Percentiles rank a stretch among this genome's conserved stretches.
Evolutionary conservation across 2,113 vertebrate genomes (phyloP).

Genomic region (Zosterops pallidus): DNA sequence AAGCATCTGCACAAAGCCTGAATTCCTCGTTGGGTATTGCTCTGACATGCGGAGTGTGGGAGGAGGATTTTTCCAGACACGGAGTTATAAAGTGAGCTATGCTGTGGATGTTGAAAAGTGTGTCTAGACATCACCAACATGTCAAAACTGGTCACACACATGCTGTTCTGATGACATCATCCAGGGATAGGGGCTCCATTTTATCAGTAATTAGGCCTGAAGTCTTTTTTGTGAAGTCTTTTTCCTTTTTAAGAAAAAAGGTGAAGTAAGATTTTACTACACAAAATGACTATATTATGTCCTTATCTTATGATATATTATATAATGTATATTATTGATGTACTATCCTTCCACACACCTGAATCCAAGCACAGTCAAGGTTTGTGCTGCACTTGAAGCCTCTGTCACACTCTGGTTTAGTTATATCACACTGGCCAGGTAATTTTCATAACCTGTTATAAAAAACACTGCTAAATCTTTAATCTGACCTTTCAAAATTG

Average conservation of each 20-base stretch:
- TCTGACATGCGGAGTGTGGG: conserved; percentile 14
- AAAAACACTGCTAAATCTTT: neutral
- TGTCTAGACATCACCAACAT: conserved; percentile 35
- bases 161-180: neutral
- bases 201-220: neutral
- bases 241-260: neutral
- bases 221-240: neutral
- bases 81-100: conserved; percentile 9
- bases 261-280: neutral
- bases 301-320: neutral
- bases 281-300: neutral
- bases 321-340: neutral
- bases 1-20: neutral
- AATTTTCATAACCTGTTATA: neutral
- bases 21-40: neutral
- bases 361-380: neutral
- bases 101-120: neutral
- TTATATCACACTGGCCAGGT: neutral
- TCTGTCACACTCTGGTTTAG: neutral
- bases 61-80: conserved; percentile 35
- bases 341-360: neutral
- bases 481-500: neutral
- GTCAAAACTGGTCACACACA: conserved; percentile 25
- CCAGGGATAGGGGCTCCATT: neutral
- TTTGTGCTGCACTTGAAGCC: neutral